Percentiles rank a stretch among this genome's conserved stretches.
phyloP scores from a whole-genome alignment of 2,113 vertebrate species.

The Bombycilla garrulus region DNA sequence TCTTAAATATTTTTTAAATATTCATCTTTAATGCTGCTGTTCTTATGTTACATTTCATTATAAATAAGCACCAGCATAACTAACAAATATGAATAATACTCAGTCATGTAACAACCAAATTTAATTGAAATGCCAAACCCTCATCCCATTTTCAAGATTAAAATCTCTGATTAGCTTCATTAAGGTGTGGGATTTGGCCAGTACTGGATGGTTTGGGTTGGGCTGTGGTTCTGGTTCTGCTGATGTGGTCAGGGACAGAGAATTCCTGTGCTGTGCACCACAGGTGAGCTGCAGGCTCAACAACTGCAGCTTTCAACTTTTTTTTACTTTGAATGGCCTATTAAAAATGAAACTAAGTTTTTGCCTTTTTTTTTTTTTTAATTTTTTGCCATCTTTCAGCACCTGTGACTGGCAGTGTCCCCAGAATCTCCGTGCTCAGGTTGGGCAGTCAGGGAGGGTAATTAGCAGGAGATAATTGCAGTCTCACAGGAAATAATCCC shows the following conservation, averaged over 20 bases:
- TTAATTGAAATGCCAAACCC: background rate
- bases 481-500: background rate
- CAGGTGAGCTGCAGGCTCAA: background rate
- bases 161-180: background rate
- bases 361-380: too few relatives aligned
- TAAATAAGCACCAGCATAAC: background rate
- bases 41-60: background rate
- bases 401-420: too few relatives aligned
- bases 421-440: fast-evolving
- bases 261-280: background rate
- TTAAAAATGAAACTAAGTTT: background rate
- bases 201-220: background rate
- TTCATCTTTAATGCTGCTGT: background rate
- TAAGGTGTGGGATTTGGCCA: background rate
- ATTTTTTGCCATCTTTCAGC: too few relatives aligned
- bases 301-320: background rate
- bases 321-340: background rate
- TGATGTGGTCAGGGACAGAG: background rate
- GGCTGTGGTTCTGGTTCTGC: background rate
- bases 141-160: background rate
- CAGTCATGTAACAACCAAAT: background rate
- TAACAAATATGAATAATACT: background rate
- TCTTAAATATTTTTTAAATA: background rate
- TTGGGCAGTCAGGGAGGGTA: background rate
- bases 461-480: background rate